Conservation (phyloP, 2,888 invertebrate genomes). For the Mesopsocus fuscifrons region DNA sequence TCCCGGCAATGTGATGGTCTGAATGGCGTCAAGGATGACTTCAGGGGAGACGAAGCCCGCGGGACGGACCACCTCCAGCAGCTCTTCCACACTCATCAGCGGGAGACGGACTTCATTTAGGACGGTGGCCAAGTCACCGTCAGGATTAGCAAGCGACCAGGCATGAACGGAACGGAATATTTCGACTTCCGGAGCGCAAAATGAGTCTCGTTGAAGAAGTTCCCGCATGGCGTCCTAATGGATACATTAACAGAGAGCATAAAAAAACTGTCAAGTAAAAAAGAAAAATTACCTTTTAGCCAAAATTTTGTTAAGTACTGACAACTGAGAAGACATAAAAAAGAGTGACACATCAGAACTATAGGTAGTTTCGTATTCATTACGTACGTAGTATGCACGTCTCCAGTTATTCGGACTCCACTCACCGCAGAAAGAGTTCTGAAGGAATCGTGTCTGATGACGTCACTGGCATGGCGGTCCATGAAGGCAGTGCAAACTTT, state of each 20-base stretch:
- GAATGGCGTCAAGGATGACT: slow-evolving; percentile 83
- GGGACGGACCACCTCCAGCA: slow-evolving; percentile 75
- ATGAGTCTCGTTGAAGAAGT: slow-evolving; percentile 77
- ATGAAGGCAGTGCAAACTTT: slow-evolving; percentile 76
- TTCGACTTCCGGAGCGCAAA: slow-evolving; percentile 89
- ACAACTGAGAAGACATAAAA: background rate
- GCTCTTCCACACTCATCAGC: slow-evolving; percentile 69
- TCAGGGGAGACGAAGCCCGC: slow-evolving; percentile 75
- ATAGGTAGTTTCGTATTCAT: no score
- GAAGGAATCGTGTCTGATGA: slow-evolving; percentile 71
- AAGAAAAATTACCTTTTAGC: slow-evolving; percentile 2
- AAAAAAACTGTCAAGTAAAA: slow-evolving; percentile 3
- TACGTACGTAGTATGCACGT: no score
- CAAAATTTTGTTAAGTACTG: no score
- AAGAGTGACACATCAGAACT: background rate
- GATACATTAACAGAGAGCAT: slow-evolving; percentile 15
- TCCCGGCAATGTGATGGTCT: slow-evolving; percentile 59
- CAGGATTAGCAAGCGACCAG: slow-evolving; percentile 67
- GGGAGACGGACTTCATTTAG: slow-evolving; percentile 46
- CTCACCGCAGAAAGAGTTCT: slow-evolving; percentile 41
- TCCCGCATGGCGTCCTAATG: slow-evolving; percentile 59
- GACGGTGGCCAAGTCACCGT: slow-evolving; percentile 16
- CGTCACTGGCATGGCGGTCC: slow-evolving; percentile 71
- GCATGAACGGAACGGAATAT: slow-evolving; percentile 78
- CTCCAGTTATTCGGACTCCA: no score